Conservation (phyloP, 2,797 vertebrate genomes). For the Arrhamphus sclerolepis region DNA sequence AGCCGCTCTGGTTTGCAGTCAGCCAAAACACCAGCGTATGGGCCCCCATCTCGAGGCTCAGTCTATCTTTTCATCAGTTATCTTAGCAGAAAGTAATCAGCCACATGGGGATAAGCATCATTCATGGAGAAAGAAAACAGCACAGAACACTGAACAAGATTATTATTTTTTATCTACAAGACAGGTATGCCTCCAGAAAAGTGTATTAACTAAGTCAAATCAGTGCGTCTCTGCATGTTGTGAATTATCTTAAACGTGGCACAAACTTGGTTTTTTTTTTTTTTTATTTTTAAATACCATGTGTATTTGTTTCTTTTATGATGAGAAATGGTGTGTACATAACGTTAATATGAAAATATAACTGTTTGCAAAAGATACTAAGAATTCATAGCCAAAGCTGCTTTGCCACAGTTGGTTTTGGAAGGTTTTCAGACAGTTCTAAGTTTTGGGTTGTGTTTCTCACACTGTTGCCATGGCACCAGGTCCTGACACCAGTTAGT, state of each 20-base stretch:
- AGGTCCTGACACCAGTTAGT: background rate
- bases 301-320: constrained; percentile 17
- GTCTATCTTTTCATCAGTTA: constrained; percentile 17
- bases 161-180: constrained; percentile 28
- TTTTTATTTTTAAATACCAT: no score
- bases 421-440: constrained; percentile 10
- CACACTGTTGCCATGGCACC: constrained; percentile 24
- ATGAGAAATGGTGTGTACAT: background rate
- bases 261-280: no score
- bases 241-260: background rate
- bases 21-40: background rate
- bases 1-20: background rate
- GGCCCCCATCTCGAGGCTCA: background rate
- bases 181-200: constrained; percentile 37
- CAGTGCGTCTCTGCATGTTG: constrained; percentile 38
- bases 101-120: constrained; percentile 10
- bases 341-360: constrained; percentile 3
- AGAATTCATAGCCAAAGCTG: constrained; percentile 3
- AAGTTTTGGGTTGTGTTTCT: constrained; percentile 11
- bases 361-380: constrained; percentile 5
- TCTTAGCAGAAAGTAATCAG: constrained; percentile 18
- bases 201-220: constrained; percentile 42
- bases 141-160: constrained; percentile 27
- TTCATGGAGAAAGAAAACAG: constrained; percentile 17
- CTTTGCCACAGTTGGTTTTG: constrained; percentile 10